Evolutionary conservation across 2,888 invertebrate species (phyloP), one percentile per base, ranked within the genome.

Genomic region (Ephialtes manifestator): DNA sequence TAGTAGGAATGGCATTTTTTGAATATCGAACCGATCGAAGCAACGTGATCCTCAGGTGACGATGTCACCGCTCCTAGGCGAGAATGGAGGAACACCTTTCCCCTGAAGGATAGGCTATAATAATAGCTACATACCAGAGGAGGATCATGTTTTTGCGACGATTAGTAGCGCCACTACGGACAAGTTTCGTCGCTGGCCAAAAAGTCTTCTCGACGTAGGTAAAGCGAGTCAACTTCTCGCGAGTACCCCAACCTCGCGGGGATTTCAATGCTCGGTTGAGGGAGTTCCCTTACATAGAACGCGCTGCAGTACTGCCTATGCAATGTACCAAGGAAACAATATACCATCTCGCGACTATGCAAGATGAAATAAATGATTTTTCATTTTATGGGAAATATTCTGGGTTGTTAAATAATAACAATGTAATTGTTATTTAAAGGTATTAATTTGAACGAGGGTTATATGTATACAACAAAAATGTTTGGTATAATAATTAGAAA

Each of bases 211-310:
- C 5, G 39, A 43, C 39, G 65, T 20, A 39, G 70, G 51, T 68
- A 60, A 83, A 87, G 81, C 77, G 85, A 82, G 43, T 28, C 18
- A n/a, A 67, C 65, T 48, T 63, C 72, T 24, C 18, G 63, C 70
- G 58, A 82, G 84, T 86, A 31, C 35, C 67, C 24, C 63, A 51
- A n/a, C 55, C 79, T 46, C 55, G 55, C 82, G 89, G 90, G 55
- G 90, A 91, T 83, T 90, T 91, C 87, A 89, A 91, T 89, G 91
- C 90, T 71, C 83, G 90, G 80, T 85, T 79, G 68, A 84, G 85
- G 63, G 43, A 72, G 63, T 78, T 79, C 71, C 20, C 77, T 74
- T 48, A 39, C 46, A 35, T n/a, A 51, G n/a, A 11, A n/a, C 10
- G 39, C 51, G 55, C 28, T 18, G 55, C 65, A 67, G 24, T 60